These are phyloP conservation scores for Hirudo medicinalis DNA, from an alignment of 1,140 invertebrate species.

Conservation along the genomic window DNA sequence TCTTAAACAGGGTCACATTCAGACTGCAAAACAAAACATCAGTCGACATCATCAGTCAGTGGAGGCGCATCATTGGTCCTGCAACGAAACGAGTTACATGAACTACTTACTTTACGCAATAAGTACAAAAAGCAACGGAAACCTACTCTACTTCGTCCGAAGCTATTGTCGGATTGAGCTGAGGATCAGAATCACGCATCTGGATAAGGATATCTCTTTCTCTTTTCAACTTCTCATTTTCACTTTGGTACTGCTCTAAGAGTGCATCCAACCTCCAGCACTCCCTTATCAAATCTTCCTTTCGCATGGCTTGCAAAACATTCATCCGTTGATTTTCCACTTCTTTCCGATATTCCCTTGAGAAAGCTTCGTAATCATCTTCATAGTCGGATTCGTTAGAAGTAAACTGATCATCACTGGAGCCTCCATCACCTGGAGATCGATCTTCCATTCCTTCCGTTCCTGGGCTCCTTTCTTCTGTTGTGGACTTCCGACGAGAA, in stretches of 20 bases:
- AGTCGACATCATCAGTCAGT: too few relatives aligned
- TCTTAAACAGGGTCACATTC: too few relatives aligned
- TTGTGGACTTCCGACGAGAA: background rate
- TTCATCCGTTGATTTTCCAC: background rate
- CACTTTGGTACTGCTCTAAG: background rate
- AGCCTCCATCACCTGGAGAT: background rate
- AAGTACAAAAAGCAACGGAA: too few relatives aligned
- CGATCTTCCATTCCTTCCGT: background rate
- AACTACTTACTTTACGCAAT: too few relatives aligned
- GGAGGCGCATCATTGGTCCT: too few relatives aligned
- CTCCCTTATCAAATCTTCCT: background rate
- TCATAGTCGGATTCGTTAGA: background rate
- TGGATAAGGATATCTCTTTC: too few relatives aligned
- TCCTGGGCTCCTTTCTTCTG: background rate
- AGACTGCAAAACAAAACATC: too few relatives aligned
- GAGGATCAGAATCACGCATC: too few relatives aligned
- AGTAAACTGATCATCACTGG: background rate
- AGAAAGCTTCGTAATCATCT: background rate
- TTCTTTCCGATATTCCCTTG: background rate
- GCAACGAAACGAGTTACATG: too few relatives aligned
- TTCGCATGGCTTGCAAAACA: constrained; percentile 2
- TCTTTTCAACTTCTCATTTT: too few relatives aligned
- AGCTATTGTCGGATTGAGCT: too few relatives aligned
- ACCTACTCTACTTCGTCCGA: too few relatives aligned
- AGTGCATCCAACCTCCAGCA: background rate